These are phyloP conservation scores for Coenonympha arcania DNA, from an alignment of 2,888 invertebrate species.

Conservation along the genomic window DNA sequence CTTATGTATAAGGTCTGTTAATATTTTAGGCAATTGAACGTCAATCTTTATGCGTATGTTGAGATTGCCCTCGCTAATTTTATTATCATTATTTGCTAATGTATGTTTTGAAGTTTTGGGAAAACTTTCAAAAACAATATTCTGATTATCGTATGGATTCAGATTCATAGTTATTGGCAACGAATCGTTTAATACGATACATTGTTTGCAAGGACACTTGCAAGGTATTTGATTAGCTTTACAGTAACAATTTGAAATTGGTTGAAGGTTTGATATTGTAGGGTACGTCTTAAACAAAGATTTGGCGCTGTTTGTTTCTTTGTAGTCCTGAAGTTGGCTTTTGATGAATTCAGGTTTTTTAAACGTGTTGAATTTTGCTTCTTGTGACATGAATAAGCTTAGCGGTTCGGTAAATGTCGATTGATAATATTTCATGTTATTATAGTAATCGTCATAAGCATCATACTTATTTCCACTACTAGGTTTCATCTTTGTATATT, in stretches of 20 bases:
- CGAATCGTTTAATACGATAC: constrained; percentile 37
- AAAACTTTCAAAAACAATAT: not conserved
- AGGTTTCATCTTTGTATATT: constrained; percentile 43
- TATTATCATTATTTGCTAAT: constrained; percentile 23
- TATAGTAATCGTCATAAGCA: constrained; percentile 25
- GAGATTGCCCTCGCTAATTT: constrained; percentile 40
- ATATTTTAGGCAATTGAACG: constrained; percentile 50
- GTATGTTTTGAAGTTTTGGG: constrained; percentile 13
- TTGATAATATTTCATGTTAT: constrained; percentile 12
- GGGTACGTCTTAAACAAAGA: not conserved
- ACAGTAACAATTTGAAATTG: constrained; percentile 47
- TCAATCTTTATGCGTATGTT: constrained; percentile 60
- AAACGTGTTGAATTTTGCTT: constrained; percentile 32
- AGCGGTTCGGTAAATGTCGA: constrained; percentile 35
- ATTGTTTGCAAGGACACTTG: constrained; percentile 54
- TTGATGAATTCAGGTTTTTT: constrained; percentile 35
- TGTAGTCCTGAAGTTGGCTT: constrained; percentile 1
- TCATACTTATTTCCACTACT: constrained; percentile 34
- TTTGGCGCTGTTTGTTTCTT: constrained; percentile 1
- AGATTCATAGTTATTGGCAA: constrained; percentile 20
- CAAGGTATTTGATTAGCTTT: constrained; percentile 46
- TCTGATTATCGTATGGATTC: constrained; percentile 8
- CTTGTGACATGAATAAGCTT: constrained; percentile 44
- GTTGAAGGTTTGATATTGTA: constrained; percentile 29
- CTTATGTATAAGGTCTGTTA: constrained; percentile 35